A percentile compares a stretch with the other conserved stretches of the same genome.
phyloP scores from a whole-genome alignment of 2,888 invertebrate species.

The Coleophora deauratella region DNA sequence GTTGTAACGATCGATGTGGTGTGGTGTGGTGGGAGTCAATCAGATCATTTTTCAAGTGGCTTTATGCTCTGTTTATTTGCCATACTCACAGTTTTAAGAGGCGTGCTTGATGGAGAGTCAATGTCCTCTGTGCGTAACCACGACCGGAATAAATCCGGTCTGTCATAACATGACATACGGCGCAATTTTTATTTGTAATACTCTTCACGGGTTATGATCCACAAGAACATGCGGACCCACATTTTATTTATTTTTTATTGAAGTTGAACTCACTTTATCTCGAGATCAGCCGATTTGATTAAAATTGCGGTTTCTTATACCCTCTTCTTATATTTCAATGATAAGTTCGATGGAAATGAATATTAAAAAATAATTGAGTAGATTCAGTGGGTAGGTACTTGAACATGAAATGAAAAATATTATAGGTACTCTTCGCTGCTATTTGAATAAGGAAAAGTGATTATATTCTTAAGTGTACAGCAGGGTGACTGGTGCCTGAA shows the following conservation, averaged over 20 bases:
- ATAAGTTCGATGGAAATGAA: too few species aligned
- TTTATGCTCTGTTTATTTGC: slow-evolving; percentile 16
- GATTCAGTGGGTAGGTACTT: too few species aligned
- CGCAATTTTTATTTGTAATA: slow-evolving; percentile 11
- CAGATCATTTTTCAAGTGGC: not conserved
- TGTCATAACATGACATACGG: slow-evolving; percentile 15
- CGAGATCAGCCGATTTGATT: not conserved
- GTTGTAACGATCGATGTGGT: too few species aligned
- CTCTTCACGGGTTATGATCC: slow-evolving; percentile 4
- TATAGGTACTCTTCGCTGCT: too few species aligned
- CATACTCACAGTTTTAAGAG: slow-evolving; percentile 3
- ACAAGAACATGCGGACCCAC: slow-evolving; percentile 19
- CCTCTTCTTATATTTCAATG: too few species aligned
- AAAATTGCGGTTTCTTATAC: too few species aligned
- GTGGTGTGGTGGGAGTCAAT: too few species aligned
- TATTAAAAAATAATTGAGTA: too few species aligned
- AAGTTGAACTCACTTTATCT: not conserved
- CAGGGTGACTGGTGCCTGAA: too few species aligned
- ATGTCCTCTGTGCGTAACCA: slow-evolving; percentile 17
- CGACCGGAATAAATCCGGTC: slow-evolving; percentile 23
- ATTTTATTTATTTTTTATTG: slow-evolving; percentile 27
- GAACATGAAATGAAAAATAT: too few species aligned
- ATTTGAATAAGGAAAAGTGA: too few species aligned
- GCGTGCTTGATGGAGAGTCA: slow-evolving; percentile 17
- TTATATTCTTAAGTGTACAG: too few species aligned